A percentile compares a stretch with the other conserved stretches of the same genome.
phyloP scores from a whole-genome alignment of 2,797 vertebrate genomes.

The Lithobates sylvaticus region DNA sequence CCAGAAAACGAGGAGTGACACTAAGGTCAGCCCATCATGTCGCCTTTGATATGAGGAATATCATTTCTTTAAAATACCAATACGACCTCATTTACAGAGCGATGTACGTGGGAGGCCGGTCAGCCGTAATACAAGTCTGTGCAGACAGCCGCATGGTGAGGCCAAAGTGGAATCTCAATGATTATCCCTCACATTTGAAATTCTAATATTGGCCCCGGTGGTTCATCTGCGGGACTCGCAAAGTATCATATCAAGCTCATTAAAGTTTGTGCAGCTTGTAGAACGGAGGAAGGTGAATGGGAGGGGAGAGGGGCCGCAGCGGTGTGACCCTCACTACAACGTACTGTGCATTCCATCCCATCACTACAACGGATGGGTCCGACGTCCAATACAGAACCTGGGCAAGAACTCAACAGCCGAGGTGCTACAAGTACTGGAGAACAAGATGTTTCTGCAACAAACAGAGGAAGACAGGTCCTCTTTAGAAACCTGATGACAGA shows the following conservation, averaged over 20 bases:
- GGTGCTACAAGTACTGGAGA: too few species aligned
- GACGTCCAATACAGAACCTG: too few species aligned
- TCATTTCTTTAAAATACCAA: conserved; percentile 80
- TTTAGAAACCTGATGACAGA: too few species aligned
- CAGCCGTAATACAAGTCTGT: conserved; percentile 81
- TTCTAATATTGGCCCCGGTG: conserved; percentile 83
- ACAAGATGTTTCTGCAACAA: too few species aligned
- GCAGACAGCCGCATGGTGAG: conserved; percentile 79
- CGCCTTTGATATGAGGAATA: conserved; percentile 75
- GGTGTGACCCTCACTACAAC: conserved; percentile 7
- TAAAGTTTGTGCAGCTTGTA: conserved; percentile 75
- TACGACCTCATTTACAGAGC: conserved; percentile 85
- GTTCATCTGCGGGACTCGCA: conserved; percentile 82
- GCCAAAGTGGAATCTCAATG: conserved; percentile 85
- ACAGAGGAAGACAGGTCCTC: too few species aligned
- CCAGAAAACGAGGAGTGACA: conserved; percentile 77
- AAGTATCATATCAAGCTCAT: conserved; percentile 81
- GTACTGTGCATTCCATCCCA: neutral
- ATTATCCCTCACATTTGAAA: conserved; percentile 86
- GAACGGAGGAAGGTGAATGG: conserved; percentile 72
- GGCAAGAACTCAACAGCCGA: too few species aligned
- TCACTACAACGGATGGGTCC: neutral
- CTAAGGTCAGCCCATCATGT: conserved; percentile 78
- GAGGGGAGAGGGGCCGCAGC: conserved; percentile 63
- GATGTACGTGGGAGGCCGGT: conserved; percentile 82